Conservation (phyloP, 2,113 vertebrate genomes). For the Ciconia boyciana region DNA sequence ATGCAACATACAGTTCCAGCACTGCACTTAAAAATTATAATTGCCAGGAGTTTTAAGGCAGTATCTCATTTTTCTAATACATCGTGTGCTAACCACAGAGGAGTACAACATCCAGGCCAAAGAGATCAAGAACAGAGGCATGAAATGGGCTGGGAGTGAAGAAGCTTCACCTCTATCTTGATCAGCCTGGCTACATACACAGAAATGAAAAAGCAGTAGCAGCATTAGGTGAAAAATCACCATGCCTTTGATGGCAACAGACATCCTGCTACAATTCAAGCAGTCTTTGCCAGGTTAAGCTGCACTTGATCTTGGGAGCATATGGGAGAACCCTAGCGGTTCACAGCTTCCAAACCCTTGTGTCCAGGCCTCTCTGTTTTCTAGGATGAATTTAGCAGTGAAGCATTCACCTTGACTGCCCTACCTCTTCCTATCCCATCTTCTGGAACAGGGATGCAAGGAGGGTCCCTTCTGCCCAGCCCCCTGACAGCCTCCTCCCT, state of each 20-base stretch:
- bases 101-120: background rate
- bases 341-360: background rate
- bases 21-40: background rate
- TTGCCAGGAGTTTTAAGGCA: background rate
- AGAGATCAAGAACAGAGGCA: background rate
- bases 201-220: background rate
- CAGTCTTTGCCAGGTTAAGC: background rate
- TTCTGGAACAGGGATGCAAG: background rate
- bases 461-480: background rate
- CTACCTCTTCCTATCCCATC: background rate
- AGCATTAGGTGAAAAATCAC: background rate
- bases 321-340: background rate
- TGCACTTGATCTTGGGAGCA: background rate
- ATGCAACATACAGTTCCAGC: background rate
- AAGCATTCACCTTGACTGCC: background rate
- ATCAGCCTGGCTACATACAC: background rate
- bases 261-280: background rate
- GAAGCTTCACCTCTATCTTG: background rate
- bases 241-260: background rate
- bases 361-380: background rate
- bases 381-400: background rate
- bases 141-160: background rate
- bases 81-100: background rate
- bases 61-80: background rate
- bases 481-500: background rate